Evolutionary conservation across 2,797 vertebrate species (phyloP), one percentile per base, ranked within the genome.

Genomic region (Leptoclinus maculatus): DNA sequence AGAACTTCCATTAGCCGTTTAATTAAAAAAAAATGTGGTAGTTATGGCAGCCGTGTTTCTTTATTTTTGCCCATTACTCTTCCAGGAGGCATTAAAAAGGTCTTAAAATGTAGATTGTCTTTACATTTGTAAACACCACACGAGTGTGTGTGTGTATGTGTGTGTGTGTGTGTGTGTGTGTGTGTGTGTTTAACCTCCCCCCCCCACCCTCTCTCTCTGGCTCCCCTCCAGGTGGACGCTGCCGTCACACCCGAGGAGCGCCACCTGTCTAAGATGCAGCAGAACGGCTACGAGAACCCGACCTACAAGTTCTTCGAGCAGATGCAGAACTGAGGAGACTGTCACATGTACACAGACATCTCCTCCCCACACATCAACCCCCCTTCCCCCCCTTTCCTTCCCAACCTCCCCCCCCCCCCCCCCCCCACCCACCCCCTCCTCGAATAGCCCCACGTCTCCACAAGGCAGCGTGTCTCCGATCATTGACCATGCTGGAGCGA

Each of bases 251-350:
- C 97, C 0, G 97, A 98, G 81, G 97, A 98, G 78, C 97, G 97
- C 79, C 97, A 98, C 86, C 97, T 98, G 84, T 96, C 95, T 58
- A 98, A 98, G 94, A 98, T 98, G 97, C 97, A 98, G 89, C 97
- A 98, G 88, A 98, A 98, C 0, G 97, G 97, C 74, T 98, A 98
- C 0, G 97, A 98, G 93, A 98, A 98, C 65, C 97, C 97, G 45
- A 98, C 97, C 70, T 98, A 98, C 94, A 98, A 98, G 95, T 98
- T 98, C 96, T 98, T 98, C 71, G 97, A 98, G 94, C 97, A 98
- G 93, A 98, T 98, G 97, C 97, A 98, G 93, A 98, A 97, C 93
- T 98, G 97, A 96, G 91, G 91, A 82, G 78, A 80, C 74, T 63
- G 65, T 79, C 82, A 64, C 70, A 21, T 13, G 0, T 14, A 17